Base-by-base conservation (phyloP, 1,140 invertebrate genomes). In the Temnothorax curvispinosus region DNA sequence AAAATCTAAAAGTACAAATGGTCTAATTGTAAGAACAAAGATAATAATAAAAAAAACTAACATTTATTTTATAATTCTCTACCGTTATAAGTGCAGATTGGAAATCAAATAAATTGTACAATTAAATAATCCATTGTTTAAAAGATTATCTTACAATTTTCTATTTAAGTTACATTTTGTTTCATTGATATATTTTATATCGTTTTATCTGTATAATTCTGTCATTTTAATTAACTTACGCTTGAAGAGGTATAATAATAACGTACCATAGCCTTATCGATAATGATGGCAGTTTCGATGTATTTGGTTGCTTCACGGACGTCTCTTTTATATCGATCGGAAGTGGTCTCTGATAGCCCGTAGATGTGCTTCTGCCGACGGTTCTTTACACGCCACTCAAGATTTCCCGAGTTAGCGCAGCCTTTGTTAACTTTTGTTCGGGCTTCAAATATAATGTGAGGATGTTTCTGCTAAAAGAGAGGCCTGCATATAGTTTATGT, bases 381-480 rank as follows among this genome's bases (percentile, higher is more conserved):
- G 94, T 96, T 96, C 94, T 97, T 96, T 87, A 96, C 94, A 74
- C 97, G 96, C 97, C 97, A 97, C 92, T 98, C 97, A 92, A 98
- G 95, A 92, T 96, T 97, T 60, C 97, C 96, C 35, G 96, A 97
- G 95, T 98, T 98, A 81, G 97, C 98, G 93, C 98, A 99, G 60
- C 98, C 98, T 95, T 98, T 98, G 95, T 98, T 98, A 80, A 97
- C 96, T 95, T 98, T 98, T 50, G 97, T 97, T 89, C 97, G 97
- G 87, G 98, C 98, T 95, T 99, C 98, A 96, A 99, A 99, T 95
- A 99, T 98, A 93, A 99, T 97, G 96, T 99, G 98, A 92, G 98
- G 98, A 97, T 99, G 98, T 96, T 98, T 98, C 97, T 98, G 97
- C 97, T 98, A 97, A 96, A 97, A 96, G 96, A 97, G 96, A 97